Conservation (phyloP, 2,888 invertebrate genomes). For the Encarsia formosa region DNA sequence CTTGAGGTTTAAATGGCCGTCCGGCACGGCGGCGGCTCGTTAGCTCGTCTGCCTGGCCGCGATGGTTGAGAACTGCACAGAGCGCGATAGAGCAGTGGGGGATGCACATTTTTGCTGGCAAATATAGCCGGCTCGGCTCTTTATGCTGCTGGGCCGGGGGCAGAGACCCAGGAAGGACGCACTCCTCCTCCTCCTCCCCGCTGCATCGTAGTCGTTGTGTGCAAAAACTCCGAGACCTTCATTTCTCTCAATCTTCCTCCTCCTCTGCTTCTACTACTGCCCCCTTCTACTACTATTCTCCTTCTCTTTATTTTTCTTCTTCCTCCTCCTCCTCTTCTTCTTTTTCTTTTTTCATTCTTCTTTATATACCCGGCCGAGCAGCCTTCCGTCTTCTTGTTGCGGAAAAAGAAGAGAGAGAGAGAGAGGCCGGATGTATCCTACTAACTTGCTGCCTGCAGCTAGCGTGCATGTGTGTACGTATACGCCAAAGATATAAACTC, state of each 20-base stretch:
- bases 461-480: too few relatives aligned
- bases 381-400: too few relatives aligned
- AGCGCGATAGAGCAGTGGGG: constrained; percentile 31
- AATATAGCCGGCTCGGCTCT: neutral
- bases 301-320: constrained; percentile 26
- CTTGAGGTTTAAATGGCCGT: neutral
- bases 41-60: constrained; percentile 5
- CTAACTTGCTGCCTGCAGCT: too few relatives aligned
- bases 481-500: too few relatives aligned
- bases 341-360: constrained; percentile 3
- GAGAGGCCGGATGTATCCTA: neutral
- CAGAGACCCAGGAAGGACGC: constrained; percentile 52
- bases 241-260: constrained; percentile 8
- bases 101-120: constrained; percentile 27
- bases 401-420: too few relatives aligned
- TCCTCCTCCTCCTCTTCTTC: constrained; percentile 14
- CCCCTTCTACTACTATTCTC: constrained; percentile 7
- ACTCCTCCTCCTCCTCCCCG: constrained; percentile 31
- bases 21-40: neutral
- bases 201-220: too few relatives aligned
- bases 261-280: constrained; percentile 6
- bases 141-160: constrained; percentile 32
- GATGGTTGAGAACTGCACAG: constrained; percentile 45
- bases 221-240: constrained; percentile 29
- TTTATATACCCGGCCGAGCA: neutral